phyloP scores from a whole-genome alignment of 2,113 vertebrate genomes.

The Gobio gobio region DNA sequence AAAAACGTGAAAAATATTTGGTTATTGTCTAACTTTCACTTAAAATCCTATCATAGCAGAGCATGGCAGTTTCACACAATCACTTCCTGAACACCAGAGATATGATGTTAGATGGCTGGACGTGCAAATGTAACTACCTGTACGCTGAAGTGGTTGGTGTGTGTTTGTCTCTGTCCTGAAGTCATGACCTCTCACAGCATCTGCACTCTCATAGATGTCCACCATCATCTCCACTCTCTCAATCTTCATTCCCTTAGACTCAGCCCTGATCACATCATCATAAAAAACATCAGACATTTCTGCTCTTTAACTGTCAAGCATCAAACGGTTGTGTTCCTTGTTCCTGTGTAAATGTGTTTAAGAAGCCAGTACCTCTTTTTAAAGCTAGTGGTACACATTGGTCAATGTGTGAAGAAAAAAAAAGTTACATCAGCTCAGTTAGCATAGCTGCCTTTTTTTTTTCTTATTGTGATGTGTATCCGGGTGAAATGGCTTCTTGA shows the following conservation, averaged over 20 bases:
- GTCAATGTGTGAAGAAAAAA: not conserved
- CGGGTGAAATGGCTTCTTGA: too few species aligned
- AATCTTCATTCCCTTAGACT: not conserved
- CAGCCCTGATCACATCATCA: not conserved
- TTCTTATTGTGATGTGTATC: too few species aligned
- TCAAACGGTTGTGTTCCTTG: not conserved
- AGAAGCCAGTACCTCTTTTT: not conserved
- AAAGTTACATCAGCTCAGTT: not conserved
- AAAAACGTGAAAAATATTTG: too few species aligned
- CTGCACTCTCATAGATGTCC: not conserved
- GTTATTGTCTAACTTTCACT: not conserved
- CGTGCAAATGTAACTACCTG: not conserved
- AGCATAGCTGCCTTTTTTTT: too few species aligned
- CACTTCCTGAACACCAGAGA: not conserved
- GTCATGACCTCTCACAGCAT: not conserved
- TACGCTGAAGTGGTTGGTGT: not conserved
- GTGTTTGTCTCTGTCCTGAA: not conserved
- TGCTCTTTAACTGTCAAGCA: not conserved
- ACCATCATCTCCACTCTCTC: not conserved
- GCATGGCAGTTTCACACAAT: not conserved
- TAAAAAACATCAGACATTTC: not conserved
- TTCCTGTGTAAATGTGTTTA: not conserved
- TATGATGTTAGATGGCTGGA: not conserved
- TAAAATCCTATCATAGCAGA: not conserved
- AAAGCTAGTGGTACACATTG: too few species aligned